A percentile compares a stretch with the other conserved stretches of the same genome.
Conservation (phyloP, 1,140 invertebrate genomes). For the Drosophila prosaltans region DNA sequence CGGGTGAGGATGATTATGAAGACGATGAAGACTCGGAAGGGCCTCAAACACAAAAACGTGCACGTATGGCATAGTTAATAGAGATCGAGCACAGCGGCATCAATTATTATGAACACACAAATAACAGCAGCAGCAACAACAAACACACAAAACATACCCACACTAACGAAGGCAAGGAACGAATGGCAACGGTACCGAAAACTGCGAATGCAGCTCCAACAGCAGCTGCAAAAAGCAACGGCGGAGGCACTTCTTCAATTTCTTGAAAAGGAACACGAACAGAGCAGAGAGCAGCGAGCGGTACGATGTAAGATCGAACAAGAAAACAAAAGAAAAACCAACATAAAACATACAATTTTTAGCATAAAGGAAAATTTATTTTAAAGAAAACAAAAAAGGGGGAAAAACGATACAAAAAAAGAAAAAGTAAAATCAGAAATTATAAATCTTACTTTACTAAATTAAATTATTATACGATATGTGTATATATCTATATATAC, state of each 20-base stretch:
- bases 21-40: slow-evolving; percentile 87
- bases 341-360: slow-evolving; percentile 70
- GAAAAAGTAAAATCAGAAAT: slow-evolving; percentile 72
- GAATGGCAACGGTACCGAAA: slow-evolving; percentile 9
- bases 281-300: slow-evolving; percentile 27
- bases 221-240: slow-evolving; percentile 19
- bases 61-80: slow-evolving; percentile 79
- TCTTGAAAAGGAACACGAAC: slow-evolving; percentile 34
- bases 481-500: slow-evolving; percentile 48
- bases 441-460: slow-evolving; percentile 81
- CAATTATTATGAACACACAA: slow-evolving; percentile 76
- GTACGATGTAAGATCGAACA: slow-evolving; percentile 75
- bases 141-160: slow-evolving; percentile 34
- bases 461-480: slow-evolving; percentile 56
- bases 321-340: slow-evolving; percentile 43
- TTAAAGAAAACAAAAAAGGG: slow-evolving; percentile 51
- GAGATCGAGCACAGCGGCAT: slow-evolving; percentile 53
- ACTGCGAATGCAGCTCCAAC: background rate
- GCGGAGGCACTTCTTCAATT: slow-evolving; percentile 24
- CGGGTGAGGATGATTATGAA: slow-evolving; percentile 97
- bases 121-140: slow-evolving; percentile 7
- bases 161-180: slow-evolving; percentile 37
- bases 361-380: slow-evolving; percentile 69
- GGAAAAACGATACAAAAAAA: slow-evolving; percentile 32
- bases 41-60: slow-evolving; percentile 79